Conservation (phyloP, 2,113 vertebrate genomes). For the Leptosomus discolor region DNA sequence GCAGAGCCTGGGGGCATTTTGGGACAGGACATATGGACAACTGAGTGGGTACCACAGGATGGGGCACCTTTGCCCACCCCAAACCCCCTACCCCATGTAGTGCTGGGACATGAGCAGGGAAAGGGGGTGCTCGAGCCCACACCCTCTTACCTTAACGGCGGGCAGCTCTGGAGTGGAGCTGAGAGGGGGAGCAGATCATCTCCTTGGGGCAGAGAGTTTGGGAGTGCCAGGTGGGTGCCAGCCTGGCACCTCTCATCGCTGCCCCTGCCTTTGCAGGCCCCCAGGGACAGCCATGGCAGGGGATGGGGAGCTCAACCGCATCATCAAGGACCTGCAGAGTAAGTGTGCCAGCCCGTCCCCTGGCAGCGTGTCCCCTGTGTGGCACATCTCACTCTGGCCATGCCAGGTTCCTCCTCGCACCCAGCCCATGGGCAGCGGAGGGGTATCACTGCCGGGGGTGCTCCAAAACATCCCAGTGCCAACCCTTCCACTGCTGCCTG, state of each 20-base stretch:
- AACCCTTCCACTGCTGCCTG: not conserved
- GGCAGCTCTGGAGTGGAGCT: not conserved
- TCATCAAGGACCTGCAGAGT: slow-evolving; percentile 72
- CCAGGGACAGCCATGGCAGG: slow-evolving; percentile 43
- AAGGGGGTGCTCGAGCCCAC: not conserved
- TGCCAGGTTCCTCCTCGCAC: not conserved
- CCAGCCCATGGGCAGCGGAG: fast-evolving
- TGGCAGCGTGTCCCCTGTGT: not conserved
- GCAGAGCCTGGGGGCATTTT: not conserved
- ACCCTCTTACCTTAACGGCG: not conserved
- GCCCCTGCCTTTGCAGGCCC: not conserved
- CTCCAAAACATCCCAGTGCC: not conserved
- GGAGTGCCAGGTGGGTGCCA: not conserved
- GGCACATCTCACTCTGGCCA: not conserved
- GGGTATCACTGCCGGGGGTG: not conserved
- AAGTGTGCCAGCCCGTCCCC: not conserved
- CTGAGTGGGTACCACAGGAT: not conserved
- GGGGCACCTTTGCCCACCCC: not conserved
- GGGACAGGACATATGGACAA: not conserved
- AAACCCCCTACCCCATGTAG: not conserved
- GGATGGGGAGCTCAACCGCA: slow-evolving; percentile 3
- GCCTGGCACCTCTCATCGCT: not conserved
- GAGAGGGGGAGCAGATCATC: fast-evolving
- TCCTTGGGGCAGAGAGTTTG: not conserved
- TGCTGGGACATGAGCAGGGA: not conserved